Evolutionary conservation across 2,888 invertebrate species (phyloP).

Genomic region (Eristalis intricaria): DNA sequence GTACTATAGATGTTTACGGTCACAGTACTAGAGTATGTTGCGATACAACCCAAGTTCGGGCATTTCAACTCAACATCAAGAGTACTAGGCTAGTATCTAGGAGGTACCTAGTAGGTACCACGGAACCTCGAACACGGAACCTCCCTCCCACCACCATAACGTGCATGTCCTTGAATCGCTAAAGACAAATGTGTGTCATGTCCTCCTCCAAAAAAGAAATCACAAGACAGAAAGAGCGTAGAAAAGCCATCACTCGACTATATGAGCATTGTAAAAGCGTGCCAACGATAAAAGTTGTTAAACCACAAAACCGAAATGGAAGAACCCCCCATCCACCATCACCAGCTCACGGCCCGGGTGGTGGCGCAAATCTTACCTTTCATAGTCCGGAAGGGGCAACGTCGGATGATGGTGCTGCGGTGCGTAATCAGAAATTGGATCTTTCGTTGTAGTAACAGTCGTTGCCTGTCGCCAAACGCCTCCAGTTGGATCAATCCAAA

Average conservation of each 20-base stretch:
- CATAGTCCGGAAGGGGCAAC: conserved; percentile 81
- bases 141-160: not conserved
- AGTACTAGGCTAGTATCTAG: too few relatives aligned
- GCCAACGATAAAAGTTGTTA: conserved; percentile 26
- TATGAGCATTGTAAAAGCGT: conserved; percentile 9
- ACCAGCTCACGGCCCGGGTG: too few relatives aligned
- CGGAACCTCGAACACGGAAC: too few relatives aligned
- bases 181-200: not conserved
- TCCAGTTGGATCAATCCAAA: conserved; percentile 82
- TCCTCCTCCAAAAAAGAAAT: not conserved
- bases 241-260: not conserved
- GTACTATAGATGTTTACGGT: too few relatives aligned
- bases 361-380: conserved; percentile 78
- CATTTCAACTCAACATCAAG: too few relatives aligned
- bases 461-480: conserved; percentile 81
- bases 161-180: not conserved
- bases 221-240: not conserved
- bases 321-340: not conserved
- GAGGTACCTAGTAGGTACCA: too few relatives aligned
- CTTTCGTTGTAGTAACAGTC: conserved; percentile 80
- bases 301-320: conserved; percentile 4
- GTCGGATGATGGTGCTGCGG: conserved; percentile 77
- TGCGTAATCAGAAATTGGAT: conserved; percentile 81
- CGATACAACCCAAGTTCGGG: too few relatives aligned
- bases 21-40: too few relatives aligned